Conservation (phyloP, 1,140 invertebrate species). For the Atopsyche davidsoni region DNA sequence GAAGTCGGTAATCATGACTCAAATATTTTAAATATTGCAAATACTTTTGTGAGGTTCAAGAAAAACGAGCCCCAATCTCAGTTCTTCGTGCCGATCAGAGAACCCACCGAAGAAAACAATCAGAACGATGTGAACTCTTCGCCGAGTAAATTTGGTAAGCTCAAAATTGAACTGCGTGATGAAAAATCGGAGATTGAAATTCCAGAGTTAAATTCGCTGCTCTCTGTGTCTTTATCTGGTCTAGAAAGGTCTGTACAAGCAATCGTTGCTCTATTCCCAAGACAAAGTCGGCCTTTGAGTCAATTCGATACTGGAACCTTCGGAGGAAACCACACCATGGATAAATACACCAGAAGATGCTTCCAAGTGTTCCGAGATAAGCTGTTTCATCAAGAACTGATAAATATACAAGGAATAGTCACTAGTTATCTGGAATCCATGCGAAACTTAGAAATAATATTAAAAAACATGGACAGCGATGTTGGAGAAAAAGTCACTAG, state of each 20-base stretch:
- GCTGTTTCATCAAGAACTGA: constrained; percentile 43
- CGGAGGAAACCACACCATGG: constrained; percentile 42
- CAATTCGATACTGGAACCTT: constrained; percentile 44
- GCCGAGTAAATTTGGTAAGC: constrained; percentile 38
- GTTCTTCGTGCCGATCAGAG: constrained; percentile 43
- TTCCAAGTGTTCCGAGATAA: constrained; percentile 47
- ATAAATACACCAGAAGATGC: constrained; percentile 44
- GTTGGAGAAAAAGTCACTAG: constrained; percentile 41
- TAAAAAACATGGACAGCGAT: constrained; percentile 41
- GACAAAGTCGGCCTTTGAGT: constrained; percentile 44
- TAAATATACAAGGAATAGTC: constrained; percentile 39
- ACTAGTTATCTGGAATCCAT: constrained; percentile 37
- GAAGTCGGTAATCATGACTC: constrained; percentile 40
- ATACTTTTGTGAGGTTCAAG: constrained; percentile 42
- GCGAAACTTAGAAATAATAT: constrained; percentile 32
- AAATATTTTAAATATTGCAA: constrained; percentile 42
- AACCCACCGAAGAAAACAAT: constrained; percentile 24
- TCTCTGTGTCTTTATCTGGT: constrained; percentile 33
- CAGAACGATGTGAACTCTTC: constrained; percentile 36
- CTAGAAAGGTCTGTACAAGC: constrained; percentile 40
- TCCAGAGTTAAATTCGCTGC: constrained; percentile 40
- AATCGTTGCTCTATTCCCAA: constrained; percentile 42
- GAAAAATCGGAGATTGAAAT: constrained; percentile 36
- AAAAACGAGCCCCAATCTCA: constrained; percentile 41
- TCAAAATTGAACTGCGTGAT: constrained; percentile 32